Conservation (phyloP, 2,113 vertebrate species). For the Eptesicus fuscus region DNA sequence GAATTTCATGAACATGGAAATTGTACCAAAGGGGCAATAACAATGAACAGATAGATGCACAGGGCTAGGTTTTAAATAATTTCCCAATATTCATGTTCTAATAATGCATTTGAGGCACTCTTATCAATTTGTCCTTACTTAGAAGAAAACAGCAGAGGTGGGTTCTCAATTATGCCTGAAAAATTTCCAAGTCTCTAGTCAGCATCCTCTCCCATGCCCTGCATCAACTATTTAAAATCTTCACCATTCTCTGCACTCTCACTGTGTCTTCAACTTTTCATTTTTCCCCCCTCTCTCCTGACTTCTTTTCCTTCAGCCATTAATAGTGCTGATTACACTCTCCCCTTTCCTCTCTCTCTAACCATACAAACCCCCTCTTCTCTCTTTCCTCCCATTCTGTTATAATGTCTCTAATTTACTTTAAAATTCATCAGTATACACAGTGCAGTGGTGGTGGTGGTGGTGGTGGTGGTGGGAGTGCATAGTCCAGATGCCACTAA, state of each 20-base stretch:
- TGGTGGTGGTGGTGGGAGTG: background rate
- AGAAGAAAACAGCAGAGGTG: background rate
- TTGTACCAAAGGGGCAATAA: background rate
- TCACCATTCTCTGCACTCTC: background rate
- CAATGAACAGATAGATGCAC: background rate
- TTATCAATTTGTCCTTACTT: conserved; percentile 14
- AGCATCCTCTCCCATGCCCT: background rate
- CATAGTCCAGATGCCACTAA: background rate
- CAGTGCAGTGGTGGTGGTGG: background rate
- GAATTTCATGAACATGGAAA: background rate
- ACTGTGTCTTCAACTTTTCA: background rate
- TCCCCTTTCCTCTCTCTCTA: background rate
- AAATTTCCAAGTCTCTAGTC: background rate
- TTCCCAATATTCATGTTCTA: conserved; percentile 29
- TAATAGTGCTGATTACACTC: background rate
- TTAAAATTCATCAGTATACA: background rate
- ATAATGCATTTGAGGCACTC: conserved; percentile 37
- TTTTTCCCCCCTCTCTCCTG: too few species aligned
- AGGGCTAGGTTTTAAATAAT: conserved; percentile 3
- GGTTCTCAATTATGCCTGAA: background rate
- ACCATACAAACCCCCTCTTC: background rate
- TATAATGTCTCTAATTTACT: background rate
- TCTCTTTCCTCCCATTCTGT: background rate
- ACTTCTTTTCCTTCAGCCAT: background rate
- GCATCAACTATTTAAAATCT: background rate